phyloP scores from a whole-genome alignment of 2,113 vertebrate genomes.

The Ammodytes marinus region DNA sequence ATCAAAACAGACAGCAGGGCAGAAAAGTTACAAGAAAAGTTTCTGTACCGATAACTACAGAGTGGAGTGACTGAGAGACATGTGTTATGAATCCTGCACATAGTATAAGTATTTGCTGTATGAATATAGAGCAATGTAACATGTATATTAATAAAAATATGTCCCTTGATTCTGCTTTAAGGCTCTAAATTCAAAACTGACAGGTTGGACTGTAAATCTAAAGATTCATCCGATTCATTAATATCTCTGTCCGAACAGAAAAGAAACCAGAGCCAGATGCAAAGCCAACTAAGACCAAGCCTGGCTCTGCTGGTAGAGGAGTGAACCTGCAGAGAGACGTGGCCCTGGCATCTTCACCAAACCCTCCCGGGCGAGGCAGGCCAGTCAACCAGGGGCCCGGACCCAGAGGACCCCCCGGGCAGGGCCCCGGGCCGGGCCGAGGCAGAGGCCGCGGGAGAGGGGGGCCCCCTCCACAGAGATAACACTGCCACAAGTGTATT shows the following conservation, averaged over 20 bases:
- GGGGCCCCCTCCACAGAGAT: slow-evolving; percentile 66
- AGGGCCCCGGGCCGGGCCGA: slow-evolving; percentile 46
- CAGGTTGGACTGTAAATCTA: not conserved
- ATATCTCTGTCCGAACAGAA: slow-evolving; percentile 65
- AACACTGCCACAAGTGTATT: slow-evolving; percentile 19
- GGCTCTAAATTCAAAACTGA: not conserved
- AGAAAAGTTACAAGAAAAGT: too few species aligned
- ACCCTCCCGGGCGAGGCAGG: slow-evolving; percentile 62
- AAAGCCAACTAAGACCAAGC: slow-evolving; percentile 79
- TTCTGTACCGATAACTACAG: too few species aligned
- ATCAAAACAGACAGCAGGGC: too few species aligned
- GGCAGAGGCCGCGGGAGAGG: slow-evolving; percentile 72
- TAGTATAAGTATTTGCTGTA: too few species aligned
- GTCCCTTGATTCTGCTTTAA: not conserved
- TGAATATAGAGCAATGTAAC: too few species aligned
- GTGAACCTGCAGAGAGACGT: slow-evolving; percentile 80
- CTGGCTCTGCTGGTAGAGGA: slow-evolving; percentile 69
- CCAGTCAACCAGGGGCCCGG: slow-evolving; percentile 74
- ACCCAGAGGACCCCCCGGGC: slow-evolving; percentile 49
- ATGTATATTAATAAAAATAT: too few species aligned
- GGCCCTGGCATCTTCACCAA: slow-evolving; percentile 55
- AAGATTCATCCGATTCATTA: not conserved
- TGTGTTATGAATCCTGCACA: too few species aligned
- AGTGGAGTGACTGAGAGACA: too few species aligned
- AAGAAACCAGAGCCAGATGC: slow-evolving; percentile 61